Evolutionary conservation across 2,113 vertebrate species (phyloP).

Genomic region (Brachypteracias leptosomus): DNA sequence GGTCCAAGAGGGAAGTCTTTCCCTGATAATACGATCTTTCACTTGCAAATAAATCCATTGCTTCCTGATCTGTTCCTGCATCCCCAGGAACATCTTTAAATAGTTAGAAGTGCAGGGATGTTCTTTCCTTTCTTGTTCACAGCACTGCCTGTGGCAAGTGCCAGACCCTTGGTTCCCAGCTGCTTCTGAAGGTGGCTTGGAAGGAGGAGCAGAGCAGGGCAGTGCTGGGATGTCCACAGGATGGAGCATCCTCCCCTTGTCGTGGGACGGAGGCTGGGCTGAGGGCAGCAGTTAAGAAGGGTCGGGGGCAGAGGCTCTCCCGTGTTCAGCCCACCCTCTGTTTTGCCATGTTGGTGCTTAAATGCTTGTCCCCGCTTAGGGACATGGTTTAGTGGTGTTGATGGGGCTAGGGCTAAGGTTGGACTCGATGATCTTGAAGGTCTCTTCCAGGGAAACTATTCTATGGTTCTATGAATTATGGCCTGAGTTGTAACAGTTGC

Average conservation of each 20-base stretch:
- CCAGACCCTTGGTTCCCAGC: neutral
- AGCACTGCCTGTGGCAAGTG: neutral
- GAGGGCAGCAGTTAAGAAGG: neutral
- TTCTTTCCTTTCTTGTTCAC: neutral
- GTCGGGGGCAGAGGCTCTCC: rapidly evolving
- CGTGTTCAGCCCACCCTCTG: neutral
- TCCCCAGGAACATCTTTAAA: neutral
- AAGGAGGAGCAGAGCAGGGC: neutral
- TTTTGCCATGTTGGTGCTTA: neutral
- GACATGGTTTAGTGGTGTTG: too few relatives aligned
- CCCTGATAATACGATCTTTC: neutral
- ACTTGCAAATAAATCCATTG: neutral
- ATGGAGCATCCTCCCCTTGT: neutral
- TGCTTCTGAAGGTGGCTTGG: neutral
- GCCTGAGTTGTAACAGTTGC: neutral
- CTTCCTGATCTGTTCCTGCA: neutral
- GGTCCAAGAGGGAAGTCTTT: neutral
- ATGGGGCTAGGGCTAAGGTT: too few relatives aligned
- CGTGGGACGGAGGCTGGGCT: neutral
- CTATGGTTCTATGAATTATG: too few relatives aligned
- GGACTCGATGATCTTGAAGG: too few relatives aligned
- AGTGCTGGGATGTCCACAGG: neutral
- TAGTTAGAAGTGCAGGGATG: neutral
- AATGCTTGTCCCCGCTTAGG: too few relatives aligned
- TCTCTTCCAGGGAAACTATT: too few relatives aligned